Conservation (phyloP, 1,140 invertebrate genomes). For the Wasmannia auropunctata region DNA sequence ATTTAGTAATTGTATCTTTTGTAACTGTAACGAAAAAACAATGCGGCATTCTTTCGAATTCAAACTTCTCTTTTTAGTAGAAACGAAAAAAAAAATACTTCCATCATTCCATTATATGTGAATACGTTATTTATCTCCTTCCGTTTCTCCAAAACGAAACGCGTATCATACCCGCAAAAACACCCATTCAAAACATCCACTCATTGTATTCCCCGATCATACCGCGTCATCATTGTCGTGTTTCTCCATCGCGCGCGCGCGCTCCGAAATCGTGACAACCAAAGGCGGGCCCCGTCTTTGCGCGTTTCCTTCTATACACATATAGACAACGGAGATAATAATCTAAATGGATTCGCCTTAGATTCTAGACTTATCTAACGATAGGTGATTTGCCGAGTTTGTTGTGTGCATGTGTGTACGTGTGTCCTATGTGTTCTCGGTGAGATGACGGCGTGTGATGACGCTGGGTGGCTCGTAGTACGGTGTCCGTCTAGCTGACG, state of each 20-base stretch:
- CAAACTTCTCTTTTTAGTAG: neutral
- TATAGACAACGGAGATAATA: slow-evolving; percentile 71
- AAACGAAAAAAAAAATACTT: neutral
- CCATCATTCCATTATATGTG: neutral
- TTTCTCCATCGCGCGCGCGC: slow-evolving; percentile 17
- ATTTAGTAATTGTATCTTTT: neutral
- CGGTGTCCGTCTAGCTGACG: neutral
- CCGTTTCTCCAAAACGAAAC: slow-evolving; percentile 33
- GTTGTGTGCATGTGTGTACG: neutral
- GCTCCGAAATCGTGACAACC: slow-evolving; percentile 48
- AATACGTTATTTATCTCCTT: neutral
- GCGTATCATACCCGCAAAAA: slow-evolving; percentile 2
- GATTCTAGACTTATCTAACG: slow-evolving; percentile 67
- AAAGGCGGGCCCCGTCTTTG: slow-evolving; percentile 56
- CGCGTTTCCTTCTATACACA: slow-evolving; percentile 68
- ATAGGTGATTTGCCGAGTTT: slow-evolving; percentile 47
- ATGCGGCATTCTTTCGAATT: neutral
- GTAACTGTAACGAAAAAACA: neutral
- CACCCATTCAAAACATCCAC: neutral
- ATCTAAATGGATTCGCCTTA: slow-evolving; percentile 71
- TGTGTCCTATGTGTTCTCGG: neutral
- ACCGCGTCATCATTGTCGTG: slow-evolving; percentile 29
- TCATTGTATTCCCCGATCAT: slow-evolving; percentile 5
- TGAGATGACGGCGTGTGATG: neutral
- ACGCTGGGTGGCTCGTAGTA: slow-evolving; percentile 11